A percentile compares a stretch with the other conserved stretches of the same genome.
phyloP scores from a whole-genome alignment of 53 echinoderm and acorn worm genomes.

The Patiria pectinifera region DNA sequence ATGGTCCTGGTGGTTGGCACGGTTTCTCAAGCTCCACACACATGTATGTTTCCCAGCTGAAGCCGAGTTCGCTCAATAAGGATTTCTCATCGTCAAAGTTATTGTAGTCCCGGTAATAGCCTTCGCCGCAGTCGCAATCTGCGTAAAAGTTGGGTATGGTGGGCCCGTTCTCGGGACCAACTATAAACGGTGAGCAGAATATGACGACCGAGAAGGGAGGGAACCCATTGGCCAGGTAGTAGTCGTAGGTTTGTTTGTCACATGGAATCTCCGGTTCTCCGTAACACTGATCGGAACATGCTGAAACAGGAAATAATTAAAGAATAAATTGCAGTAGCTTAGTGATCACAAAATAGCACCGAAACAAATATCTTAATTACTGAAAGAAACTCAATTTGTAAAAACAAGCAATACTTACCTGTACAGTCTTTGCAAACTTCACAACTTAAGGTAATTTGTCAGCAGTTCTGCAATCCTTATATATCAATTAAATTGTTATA shows the following conservation, averaged over 20 bases:
- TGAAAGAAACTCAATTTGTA: too few species aligned
- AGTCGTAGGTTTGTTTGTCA: not conserved
- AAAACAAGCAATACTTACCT: too few species aligned
- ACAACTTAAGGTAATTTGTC: too few species aligned
- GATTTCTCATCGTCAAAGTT: not conserved
- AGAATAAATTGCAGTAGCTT: too few species aligned
- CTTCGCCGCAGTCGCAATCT: not conserved
- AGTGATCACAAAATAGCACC: too few species aligned
- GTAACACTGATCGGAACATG: not conserved
- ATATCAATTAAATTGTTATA: too few species aligned
- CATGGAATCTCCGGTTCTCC: constrained; percentile 12
- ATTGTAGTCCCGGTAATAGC: constrained; percentile 16
- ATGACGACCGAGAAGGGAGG: not conserved
- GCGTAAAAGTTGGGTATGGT: not conserved
- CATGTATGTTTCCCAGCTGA: constrained; percentile 43
- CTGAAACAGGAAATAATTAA: not conserved
- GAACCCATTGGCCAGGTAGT: not conserved
- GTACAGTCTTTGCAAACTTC: too few species aligned
- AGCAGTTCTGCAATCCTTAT: too few species aligned
- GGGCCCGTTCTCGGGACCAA: too few species aligned
- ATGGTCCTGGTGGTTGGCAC: not conserved
- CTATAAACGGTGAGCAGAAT: not conserved
- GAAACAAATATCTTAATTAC: too few species aligned
- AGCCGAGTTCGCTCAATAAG: not conserved
- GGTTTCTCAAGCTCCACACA: constrained; percentile 42